Base-by-base conservation (phyloP, 2,113 vertebrate genomes). In the Microcebus griseorufus region DNA sequence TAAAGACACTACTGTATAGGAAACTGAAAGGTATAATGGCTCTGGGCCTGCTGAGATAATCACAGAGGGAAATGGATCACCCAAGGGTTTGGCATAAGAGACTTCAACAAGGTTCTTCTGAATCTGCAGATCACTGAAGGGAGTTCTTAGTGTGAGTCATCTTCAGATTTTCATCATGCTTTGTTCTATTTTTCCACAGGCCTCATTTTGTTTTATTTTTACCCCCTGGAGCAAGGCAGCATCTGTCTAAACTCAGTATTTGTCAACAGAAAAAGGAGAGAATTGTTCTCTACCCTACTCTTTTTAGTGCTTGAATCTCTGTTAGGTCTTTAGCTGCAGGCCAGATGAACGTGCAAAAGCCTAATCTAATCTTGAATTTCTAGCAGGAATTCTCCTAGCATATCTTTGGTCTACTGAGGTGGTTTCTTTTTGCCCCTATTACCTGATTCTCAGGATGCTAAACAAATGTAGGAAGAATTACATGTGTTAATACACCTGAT, bases 401-500 rank as follows among this genome's bases (percentile, higher is more conserved):
- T 9, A 32, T 1, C 78, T 70, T 53, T 10, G 7, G 37, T n/a
- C 72, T n/a, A 34, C 48, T 2, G 6, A 53, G 14, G 69, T 4
- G 25, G 62, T 87, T 94, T 72, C 60, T 65, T 86, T 37, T 53
- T 86, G 34, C 2, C 13, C 22, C 70, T 42, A 29, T 60, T 22
- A 14, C 1, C 22, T 34, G 62, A 37, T 18, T 55, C 4, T 69
- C 42, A 18, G 11, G 37, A 62, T 34, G n/a, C 75, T 34, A 58
- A 53, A 62, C 42, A 37, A 53, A 67, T 2, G 14, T 1, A 39
- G 60, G 34, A 53, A 51, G 12, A 84, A 48, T 3, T 16, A 10
- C 13, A 3, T 3, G 3, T 62, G 2, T 23, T 13, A 9, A 6
- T 13, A 0, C 1, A 32, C 1, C 53, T n/a, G 42, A 22, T 17